phyloP scores from a whole-genome alignment of 2,113 vertebrate genomes.

The Zosterops pallidus region DNA sequence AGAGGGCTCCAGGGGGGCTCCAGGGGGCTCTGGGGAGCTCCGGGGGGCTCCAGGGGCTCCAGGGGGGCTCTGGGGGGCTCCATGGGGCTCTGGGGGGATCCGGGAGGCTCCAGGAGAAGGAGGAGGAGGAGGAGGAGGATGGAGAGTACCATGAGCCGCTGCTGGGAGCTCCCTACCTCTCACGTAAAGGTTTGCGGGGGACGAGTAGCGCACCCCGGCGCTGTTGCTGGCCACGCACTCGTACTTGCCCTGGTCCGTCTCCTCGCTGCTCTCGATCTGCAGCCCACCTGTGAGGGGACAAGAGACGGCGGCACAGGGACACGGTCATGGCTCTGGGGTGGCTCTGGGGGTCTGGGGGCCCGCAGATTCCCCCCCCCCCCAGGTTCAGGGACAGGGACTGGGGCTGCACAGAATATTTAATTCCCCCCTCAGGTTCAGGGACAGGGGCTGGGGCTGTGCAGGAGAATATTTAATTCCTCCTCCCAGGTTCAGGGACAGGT shows the following conservation, averaged over 20 bases:
- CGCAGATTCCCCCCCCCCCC: too few relatives aligned
- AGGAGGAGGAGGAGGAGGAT: not conserved
- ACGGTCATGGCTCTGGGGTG: not conserved
- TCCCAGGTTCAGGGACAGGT: not conserved
- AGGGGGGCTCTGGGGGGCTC: too few relatives aligned
- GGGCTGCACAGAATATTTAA: too few relatives aligned
- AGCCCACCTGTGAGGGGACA: conserved; percentile 85
- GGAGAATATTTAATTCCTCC: not conserved
- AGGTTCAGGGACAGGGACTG: too few relatives aligned
- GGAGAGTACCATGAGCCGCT: conserved; percentile 46
- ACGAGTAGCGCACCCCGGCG: conserved; percentile 96
- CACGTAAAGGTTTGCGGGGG: conserved; percentile 98
- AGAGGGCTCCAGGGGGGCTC: too few relatives aligned
- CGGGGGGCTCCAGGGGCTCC: too few relatives aligned
- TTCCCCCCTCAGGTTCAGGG: too few relatives aligned
- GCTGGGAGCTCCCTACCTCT: conserved; percentile 92
- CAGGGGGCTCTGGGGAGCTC: too few relatives aligned
- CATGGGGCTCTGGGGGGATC: too few relatives aligned
- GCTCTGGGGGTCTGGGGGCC: too few relatives aligned
- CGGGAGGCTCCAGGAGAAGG: not conserved
- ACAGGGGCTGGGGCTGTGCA: too few relatives aligned
- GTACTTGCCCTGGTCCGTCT: conserved; percentile 99
- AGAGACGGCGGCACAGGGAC: conserved; percentile 39
- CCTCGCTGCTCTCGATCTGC: conserved; percentile 99
- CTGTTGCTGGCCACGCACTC: conserved; percentile 98